Base-by-base conservation (phyloP, 2,797 vertebrate species). In the Mormyrops boulengeri region DNA sequence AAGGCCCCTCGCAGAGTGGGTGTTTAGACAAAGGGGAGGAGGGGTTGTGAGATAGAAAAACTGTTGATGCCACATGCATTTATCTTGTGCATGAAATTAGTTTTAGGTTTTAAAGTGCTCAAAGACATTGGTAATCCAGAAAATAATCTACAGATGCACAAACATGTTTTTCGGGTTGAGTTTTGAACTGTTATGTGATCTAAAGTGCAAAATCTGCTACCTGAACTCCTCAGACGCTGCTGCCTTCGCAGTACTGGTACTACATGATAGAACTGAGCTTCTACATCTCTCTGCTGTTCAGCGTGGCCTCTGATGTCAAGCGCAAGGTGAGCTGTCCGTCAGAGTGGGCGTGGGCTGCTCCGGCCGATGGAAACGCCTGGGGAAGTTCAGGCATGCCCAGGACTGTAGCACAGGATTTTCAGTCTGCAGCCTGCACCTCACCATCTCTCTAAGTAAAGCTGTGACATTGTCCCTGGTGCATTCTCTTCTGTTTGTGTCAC, bases 241-340 rank as follows among this genome's bases (percentile, higher is more conserved):
- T 99, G 88, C 96, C 97, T 2, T 99, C 98, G 89, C 98, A 99
- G 95, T 97, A 96, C 90, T 96, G 95, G 95, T 96, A 96, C 95
- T 99, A 99, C 95, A 97, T 98, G 95, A 97, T 98, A 0, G 98
- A 98, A 88, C 95, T 99, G 90, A 98, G 97, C 26, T 99, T 99
- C 95, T 99, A 99, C 93, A 92, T 95, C 92, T 97, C 98, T 4
- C 95, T 99, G 89, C 96, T 99, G 91, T 97, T 98, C 96, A 98
- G 98, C 69, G 96, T 99, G 22, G 98, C 98, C 41, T 98, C 97
- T 0, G 98, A 99, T 0, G 97, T 99, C 93, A 99, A 98, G 91
- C 96, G 98, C 41, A 99, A 99, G 97, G 98, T 99, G 89, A 97
- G 98, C 89, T 94, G 11, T 66, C 38, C 19, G 34, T 41, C 73